Conservation (phyloP, 2,797 vertebrate species). For the Acridotheres tristis region DNA sequence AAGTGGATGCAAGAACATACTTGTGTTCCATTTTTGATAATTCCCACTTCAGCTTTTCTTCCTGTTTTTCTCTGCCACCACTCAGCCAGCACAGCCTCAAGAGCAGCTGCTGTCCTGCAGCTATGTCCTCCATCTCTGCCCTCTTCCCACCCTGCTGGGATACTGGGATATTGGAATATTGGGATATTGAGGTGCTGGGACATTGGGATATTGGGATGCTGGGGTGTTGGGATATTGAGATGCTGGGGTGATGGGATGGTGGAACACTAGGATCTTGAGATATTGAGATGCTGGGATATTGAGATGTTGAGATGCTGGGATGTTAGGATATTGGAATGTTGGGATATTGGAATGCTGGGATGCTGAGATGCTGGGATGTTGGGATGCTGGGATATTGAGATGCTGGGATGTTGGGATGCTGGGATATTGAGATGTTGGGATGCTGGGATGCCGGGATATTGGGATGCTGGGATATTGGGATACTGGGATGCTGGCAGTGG, state of each 20-base stretch:
- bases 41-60: neutral
- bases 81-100: neutral
- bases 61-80: neutral
- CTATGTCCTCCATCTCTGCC: neutral
- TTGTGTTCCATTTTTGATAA: neutral
- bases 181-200: neutral
- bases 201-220: neutral
- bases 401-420: no score
- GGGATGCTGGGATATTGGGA: no score
- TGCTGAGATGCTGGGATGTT: no score
- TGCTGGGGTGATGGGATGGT: accelerated
- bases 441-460: no score
- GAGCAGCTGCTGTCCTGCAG: accelerated
- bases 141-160: accelerated
- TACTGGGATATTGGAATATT: accelerated
- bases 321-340: no score
- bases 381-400: no score
- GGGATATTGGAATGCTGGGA: no score
- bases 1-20: neutral
- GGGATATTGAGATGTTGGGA: no score
- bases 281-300: neutral
- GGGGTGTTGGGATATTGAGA: neutral
- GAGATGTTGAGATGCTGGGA: no score
- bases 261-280: neutral
- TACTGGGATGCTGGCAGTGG: no score